Base-by-base conservation (phyloP, 2,888 invertebrate species). In the Conus canariensis region DNA sequence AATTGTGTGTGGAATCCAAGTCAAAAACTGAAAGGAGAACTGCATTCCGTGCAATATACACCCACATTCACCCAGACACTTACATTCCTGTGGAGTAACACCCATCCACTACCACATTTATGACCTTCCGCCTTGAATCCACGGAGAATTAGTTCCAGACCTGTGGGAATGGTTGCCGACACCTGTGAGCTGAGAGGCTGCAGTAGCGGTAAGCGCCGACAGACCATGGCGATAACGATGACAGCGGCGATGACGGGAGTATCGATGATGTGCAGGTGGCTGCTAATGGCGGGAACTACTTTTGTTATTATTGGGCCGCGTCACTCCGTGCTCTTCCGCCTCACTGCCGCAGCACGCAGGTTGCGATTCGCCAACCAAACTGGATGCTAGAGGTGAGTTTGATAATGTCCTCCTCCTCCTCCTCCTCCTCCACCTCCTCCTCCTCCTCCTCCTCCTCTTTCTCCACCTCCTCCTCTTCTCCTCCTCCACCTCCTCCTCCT, bases 241-340 rank as follows among this genome's bases (percentile, higher is more conserved):
- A 64, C 56, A 30, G 16, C 30, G 67, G 22, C 64, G 70, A 70
- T 16, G 70, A 70, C 7, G 19, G 67, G 60, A 86, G 30, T 86
- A 67, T 64, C 22, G 86, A 86, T 45, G 86, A 86, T 64, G 86
- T 30, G 30, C 64, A 86, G 16, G 60, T 64, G 60, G 86, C 16
- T 86, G 86, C 4, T 86, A 64, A 25, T 86, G 86, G 19, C 30
- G 86, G 30, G 60, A 64, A 86, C 67, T 60, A 86, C 67, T 60
- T 60, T 86, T 7, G 64, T 30, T 86, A 16, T 8, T 86, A 12
- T 16, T 86, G 82, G 22, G 56, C 82, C 58, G 56, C 19, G 56
- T 58, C 82, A 83, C 82, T 56, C 56, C 58, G 82, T 83, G 82
- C 58, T 83, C 82, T 22, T 83, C 82, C 82, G 82, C 82, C 58